Evolutionary conservation across 2,888 invertebrate species (phyloP), one percentile per base, ranked within the genome.

Genomic region (Cephus pygmeus): DNA sequence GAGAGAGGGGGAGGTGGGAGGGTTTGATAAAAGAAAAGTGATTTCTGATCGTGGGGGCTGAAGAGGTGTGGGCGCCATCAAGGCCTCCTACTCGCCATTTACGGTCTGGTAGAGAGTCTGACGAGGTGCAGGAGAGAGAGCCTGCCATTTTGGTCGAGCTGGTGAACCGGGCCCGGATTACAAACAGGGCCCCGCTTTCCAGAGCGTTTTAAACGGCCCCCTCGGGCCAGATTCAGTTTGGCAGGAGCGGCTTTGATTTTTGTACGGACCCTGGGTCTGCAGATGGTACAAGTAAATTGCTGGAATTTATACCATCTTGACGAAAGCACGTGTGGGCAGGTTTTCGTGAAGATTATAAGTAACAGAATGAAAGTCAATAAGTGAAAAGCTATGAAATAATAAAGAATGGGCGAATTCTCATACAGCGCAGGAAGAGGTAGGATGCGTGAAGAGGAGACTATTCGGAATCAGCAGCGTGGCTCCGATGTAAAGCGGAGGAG

Each of bases 71-170:
- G 90, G 89, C 86, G 88, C 88, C 87, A 81, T 86, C 87, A 88
- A 87, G 88, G 89, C 88, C 88, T 89, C 86, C 88, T 86, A 86
- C 87, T 88, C 86, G 85, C 89, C 90, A 87, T 89, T 89, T 90
- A 89, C 87, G 89, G 89, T 77, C 83, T 79, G 85, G 84, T 83
- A 31, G 75, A 36, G 75, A 36, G 75, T 33, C 33, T 75, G 75
- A 34, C 56, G 69, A 34, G 34, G 56, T 34, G 69, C 75, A 56
- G 75, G 69, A 56, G 69, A 68, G 68, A 75, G 56, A 69, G 75
- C 2, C 56, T 56, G 56, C 56, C 56, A 56, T 56, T 56, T 56
- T 56, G 56, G 56, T 56, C 56, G 23, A 9, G 9, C 56, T 9
- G 56, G 56, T 56, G 56, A 56, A 23, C 56, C 23, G 56, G 23